These are phyloP conservation scores for Myotis brandtii DNA, from an alignment of 2,113 vertebrate genomes.

Conservation along the genomic window DNA sequence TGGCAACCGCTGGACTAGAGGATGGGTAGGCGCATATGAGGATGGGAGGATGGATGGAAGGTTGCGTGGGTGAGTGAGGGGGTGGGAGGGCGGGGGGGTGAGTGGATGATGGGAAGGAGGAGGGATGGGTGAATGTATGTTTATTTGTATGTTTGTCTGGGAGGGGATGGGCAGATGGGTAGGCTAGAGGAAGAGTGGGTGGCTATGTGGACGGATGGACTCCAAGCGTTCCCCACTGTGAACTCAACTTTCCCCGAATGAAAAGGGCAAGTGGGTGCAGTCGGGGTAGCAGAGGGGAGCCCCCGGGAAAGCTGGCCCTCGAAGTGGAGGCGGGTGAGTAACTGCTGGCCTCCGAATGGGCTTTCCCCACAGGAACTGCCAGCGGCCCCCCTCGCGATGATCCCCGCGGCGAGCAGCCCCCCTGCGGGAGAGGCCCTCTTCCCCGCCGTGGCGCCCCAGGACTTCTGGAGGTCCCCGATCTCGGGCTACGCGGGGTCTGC, in stretches of 20 bases:
- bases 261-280: neutral
- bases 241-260: accelerated
- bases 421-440: constrained; percentile 90
- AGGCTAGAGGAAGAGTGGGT: neutral
- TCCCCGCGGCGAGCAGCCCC: constrained; percentile 89
- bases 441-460: constrained; percentile 88
- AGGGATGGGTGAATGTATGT: neutral
- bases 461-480: constrained; percentile 91
- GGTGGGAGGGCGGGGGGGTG: accelerated
- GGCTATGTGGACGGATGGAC: neutral
- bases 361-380: constrained; percentile 57
- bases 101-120: neutral
- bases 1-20: neutral
- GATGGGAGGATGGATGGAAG: neutral
- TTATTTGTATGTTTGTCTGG: neutral
- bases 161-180: neutral
- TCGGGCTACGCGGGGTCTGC: constrained; percentile 89
- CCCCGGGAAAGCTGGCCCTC: accelerated
- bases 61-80: neutral
- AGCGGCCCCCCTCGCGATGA: constrained; percentile 78
- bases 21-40: neutral
- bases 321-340: neutral
- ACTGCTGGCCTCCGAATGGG: neutral
- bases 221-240: neutral
- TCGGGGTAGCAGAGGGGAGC: accelerated